These are phyloP conservation scores for Spodoptera frugiperda DNA, from an alignment of 1,140 invertebrate species.

Conservation along the genomic window DNA sequence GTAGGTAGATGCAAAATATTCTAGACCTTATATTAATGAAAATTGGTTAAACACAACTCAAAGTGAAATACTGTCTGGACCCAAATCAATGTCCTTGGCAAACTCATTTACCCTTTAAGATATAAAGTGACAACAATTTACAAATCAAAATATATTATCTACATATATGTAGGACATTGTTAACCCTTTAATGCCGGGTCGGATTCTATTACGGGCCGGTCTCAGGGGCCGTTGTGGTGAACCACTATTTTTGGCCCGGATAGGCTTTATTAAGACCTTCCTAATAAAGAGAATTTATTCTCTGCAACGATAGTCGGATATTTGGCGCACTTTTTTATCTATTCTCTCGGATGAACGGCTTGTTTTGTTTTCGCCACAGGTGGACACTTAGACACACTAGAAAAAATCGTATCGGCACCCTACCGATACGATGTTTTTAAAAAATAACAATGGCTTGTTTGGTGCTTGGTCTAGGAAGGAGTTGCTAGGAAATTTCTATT, in stretches of 20 bases:
- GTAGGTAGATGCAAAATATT: too few species aligned
- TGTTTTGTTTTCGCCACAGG: conserved; percentile 25
- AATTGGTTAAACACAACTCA: too few species aligned
- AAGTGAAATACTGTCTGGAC: conserved; percentile 4
- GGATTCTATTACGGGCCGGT: conserved; percentile 58
- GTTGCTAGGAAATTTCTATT: too few species aligned
- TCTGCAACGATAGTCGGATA: conserved; percentile 15
- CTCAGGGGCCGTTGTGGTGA: conserved; percentile 53
- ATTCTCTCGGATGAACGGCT: conserved; percentile 1
- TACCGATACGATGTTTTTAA: too few species aligned
- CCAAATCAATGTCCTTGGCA: conserved; percentile 21
- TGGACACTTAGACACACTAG: background rate
- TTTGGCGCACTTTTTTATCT: conserved; percentile 13
- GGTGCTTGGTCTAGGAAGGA: too few species aligned
- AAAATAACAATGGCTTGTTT: too few species aligned
- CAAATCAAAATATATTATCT: conserved; percentile 44
- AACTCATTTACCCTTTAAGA: conserved; percentile 26
- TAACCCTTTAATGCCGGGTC: conserved; percentile 59
- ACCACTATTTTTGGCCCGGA: conserved; percentile 59
- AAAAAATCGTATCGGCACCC: too few species aligned
- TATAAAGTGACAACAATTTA: conserved; percentile 34
- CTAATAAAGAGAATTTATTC: conserved; percentile 62
- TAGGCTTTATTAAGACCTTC: conserved; percentile 58
- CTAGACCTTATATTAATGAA: too few species aligned
- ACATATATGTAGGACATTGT: conserved; percentile 48